Conservation (phyloP, 2,113 vertebrate species). For the Hyperoodon ampullatus region DNA sequence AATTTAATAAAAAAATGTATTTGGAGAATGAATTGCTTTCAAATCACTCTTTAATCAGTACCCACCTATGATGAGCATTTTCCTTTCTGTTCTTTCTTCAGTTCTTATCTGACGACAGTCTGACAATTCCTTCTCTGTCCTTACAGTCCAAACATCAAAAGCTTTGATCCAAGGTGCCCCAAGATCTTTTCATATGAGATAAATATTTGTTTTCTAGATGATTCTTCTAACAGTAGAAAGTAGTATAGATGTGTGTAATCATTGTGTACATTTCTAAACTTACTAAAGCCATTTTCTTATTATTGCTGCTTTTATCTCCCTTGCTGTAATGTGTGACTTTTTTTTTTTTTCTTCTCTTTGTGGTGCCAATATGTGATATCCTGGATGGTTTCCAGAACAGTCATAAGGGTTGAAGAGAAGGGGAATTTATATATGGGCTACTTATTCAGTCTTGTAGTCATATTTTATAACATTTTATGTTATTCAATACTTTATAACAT, state of each 20-base stretch:
- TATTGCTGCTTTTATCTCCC: background rate
- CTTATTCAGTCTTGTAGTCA: background rate
- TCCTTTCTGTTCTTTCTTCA: background rate
- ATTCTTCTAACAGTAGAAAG: background rate
- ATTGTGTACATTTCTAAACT: background rate
- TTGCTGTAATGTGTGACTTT: background rate
- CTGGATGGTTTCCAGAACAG: background rate
- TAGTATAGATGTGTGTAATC: background rate
- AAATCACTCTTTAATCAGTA: background rate
- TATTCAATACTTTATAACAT: background rate
- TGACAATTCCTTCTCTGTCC: background rate
- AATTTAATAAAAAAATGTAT: background rate
- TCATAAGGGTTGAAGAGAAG: background rate
- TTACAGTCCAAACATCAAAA: background rate
- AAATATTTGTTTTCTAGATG: background rate
- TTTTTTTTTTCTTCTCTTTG: fast-evolving
- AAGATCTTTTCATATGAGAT: background rate
- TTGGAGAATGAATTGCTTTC: background rate
- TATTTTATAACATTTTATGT: background rate
- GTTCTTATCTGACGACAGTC: background rate
- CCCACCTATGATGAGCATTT: background rate
- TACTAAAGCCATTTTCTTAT: background rate
- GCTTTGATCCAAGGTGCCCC: background rate
- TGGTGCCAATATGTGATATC: background rate
- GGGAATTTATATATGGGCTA: background rate